A percentile compares a stretch with the other conserved stretches of the same genome.
Evolutionary conservation across 2,113 vertebrate genomes (phyloP).

Genomic region (Neotragus moschatus): DNA sequence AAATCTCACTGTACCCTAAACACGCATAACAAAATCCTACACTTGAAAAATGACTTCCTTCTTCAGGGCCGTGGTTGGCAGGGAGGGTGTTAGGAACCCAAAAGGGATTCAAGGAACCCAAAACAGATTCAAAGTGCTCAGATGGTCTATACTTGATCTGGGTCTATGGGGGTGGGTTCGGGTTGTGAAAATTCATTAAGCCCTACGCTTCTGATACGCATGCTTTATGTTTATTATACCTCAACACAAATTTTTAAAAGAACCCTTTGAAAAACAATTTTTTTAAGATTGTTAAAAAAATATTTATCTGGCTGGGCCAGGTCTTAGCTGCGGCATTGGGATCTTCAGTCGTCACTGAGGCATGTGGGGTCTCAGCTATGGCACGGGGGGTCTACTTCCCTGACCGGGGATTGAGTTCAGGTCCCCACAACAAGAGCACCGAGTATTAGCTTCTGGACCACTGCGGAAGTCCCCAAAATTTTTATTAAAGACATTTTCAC

Average conservation of each 20-base stretch:
- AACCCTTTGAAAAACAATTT: neutral
- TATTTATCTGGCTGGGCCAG: neutral
- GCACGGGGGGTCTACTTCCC: neutral
- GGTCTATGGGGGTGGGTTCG: neutral
- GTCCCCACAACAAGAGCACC: neutral
- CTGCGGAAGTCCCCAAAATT: neutral
- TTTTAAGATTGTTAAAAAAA: neutral
- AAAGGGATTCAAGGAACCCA: neutral
- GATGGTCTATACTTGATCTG: neutral
- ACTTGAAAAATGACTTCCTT: neutral
- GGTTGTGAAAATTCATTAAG: neutral
- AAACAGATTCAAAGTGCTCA: neutral
- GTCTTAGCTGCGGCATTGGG: neutral
- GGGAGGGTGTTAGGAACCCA: neutral
- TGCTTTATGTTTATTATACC: neutral
- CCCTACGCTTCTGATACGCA: neutral
- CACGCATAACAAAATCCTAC: neutral
- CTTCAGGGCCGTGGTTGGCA: neutral
- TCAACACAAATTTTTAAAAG: neutral
- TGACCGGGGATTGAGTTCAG: neutral
- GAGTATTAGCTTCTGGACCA: neutral
- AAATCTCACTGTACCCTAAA: neutral
- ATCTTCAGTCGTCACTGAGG: neutral
- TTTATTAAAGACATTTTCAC: constrained; percentile 18
- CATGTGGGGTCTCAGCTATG: neutral